Base-by-base conservation (phyloP, 37 sponge, comb jelly and placozoan genomes). In the Haliclona indistincta region DNA sequence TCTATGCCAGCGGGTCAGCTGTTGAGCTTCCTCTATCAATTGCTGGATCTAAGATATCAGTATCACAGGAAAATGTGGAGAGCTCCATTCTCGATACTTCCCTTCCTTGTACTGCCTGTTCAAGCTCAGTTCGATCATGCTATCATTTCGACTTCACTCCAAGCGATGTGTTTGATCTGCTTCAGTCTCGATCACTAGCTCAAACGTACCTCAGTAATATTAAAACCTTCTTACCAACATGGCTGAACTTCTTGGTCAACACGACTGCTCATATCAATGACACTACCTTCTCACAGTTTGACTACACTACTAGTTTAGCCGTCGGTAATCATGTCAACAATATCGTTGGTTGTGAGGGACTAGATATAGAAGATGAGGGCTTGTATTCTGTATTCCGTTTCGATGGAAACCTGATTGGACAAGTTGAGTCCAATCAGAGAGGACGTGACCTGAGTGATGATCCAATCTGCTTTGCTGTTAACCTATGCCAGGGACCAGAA, bases 401-500 rank as follows among this genome's bases (percentile, higher is more conserved):
- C 30, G 6, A 49, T 5, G 39, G 30, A 42, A 3, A 1, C 11
- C 38, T 76, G 17, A 8, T 2, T 5, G 1, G n/a, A 20, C 25
- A 7, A 17, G 49, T 76, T 10, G 58, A 56, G 32, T 17, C 23
- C 30, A 10, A 23, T 2, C 22, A 39, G 1, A n/a, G 30, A 10
- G 10, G 15, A 2, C 36, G 38, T 37, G 3, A 17, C n/a, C 22
- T 23, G 0, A 76, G 77, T 7, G 54, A 63, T 15, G 43, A 29
- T 33, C 61, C 80, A 32, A 25, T 79, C 1, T 79, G 80, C 35
- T 56, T 79, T 56, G 80, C 80, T 56, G 70, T 79, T 15, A 58
- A 79, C 22, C 41, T 79, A 2, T 79, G 80, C 36, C 40, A 69
- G 25, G 80, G 65, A 40, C 26, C 5, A 2, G 61, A 52, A 11